phyloP scores from a whole-genome alignment of 2,888 invertebrate species.

The Heliconius ethilla region DNA sequence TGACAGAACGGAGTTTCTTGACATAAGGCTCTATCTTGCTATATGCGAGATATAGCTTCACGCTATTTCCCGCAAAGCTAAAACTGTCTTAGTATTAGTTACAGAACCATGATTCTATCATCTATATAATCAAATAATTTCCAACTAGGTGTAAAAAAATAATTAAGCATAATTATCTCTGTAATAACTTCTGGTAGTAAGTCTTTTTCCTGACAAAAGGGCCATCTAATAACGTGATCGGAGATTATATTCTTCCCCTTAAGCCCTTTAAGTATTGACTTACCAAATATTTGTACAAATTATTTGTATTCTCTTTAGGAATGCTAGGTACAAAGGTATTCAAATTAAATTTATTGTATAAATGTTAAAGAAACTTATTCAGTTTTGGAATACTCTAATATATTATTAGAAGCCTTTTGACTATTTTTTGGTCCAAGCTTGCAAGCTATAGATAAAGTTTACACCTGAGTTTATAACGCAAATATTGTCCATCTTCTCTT shows the following conservation, averaged over 20 bases:
- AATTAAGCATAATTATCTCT: neutral
- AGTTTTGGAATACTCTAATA: neutral
- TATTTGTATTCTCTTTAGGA: slow-evolving; percentile 3
- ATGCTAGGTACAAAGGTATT: slow-evolving; percentile 15
- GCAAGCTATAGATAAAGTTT: no score
- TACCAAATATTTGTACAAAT: slow-evolving; percentile 19
- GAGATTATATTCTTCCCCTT: neutral
- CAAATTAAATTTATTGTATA: slow-evolving; percentile 19
- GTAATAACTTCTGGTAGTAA: neutral
- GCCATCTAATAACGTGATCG: neutral
- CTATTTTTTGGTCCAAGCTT: neutral
- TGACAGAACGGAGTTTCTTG: no score
- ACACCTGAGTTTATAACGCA: no score
- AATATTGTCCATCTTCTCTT: no score
- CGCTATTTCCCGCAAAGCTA: no score
- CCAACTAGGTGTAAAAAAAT: no score
- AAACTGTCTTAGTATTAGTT: no score
- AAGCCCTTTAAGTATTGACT: slow-evolving; percentile 22
- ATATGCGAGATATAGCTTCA: no score
- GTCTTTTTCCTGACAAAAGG: neutral
- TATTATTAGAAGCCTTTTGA: neutral
- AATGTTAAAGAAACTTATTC: slow-evolving; percentile 8
- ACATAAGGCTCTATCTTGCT: no score
- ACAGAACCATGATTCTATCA: no score
- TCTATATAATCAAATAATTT: no score